Conservation (phyloP, 2,888 invertebrate genomes). For the Nezara viridula region DNA sequence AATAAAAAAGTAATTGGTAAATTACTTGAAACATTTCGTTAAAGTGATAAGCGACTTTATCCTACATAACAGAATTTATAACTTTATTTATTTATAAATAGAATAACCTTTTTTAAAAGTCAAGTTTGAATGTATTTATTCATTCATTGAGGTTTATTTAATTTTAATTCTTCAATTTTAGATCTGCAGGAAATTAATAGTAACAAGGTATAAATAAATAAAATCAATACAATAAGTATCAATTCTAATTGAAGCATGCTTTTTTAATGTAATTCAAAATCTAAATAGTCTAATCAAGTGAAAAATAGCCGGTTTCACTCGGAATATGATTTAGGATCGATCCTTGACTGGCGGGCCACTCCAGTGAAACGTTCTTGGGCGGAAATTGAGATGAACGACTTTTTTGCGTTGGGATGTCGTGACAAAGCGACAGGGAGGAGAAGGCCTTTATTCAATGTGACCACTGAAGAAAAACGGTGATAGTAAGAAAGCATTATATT, state of each 20-base stretch:
- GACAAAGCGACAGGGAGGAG: background rate
- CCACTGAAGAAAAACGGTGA: background rate
- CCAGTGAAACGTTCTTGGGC: background rate
- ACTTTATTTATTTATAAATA: too few relatives aligned
- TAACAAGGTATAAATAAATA: too few relatives aligned
- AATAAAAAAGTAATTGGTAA: too few relatives aligned
- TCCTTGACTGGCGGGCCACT: background rate
- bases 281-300: background rate
- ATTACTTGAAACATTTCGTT: too few relatives aligned
- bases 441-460: background rate
- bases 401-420: background rate
- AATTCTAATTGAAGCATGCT: background rate
- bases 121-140: too few relatives aligned
- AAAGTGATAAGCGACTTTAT: too few relatives aligned
- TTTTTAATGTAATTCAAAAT: background rate
- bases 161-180: too few relatives aligned
- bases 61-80: too few relatives aligned
- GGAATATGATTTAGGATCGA: background rate
- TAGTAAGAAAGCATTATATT: background rate
- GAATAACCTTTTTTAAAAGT: too few relatives aligned
- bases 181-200: too few relatives aligned
- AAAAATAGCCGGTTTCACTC: background rate
- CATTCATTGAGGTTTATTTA: too few relatives aligned
- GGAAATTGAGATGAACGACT: background rate
- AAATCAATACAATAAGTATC: too few relatives aligned